Percentiles rank a stretch among this genome's conserved stretches.
Evolutionary conservation across 2,797 vertebrate genomes (phyloP).

Genomic region (Poecilia gillii): DNA sequence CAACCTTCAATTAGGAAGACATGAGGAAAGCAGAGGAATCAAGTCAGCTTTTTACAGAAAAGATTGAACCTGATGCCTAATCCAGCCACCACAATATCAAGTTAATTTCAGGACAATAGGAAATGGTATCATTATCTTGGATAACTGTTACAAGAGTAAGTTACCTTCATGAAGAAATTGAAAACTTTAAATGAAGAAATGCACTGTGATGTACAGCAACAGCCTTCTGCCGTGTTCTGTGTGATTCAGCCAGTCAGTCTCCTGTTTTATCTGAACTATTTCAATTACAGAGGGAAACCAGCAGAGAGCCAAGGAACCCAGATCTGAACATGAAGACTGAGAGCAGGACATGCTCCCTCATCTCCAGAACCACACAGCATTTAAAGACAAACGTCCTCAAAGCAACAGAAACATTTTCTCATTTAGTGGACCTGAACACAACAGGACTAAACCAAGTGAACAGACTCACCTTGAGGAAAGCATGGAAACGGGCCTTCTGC

Average conservation of each 20-base stretch:
- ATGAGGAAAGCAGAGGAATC: not conserved
- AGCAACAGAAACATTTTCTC: not conserved
- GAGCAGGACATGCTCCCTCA: not conserved
- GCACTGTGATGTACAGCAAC: not conserved
- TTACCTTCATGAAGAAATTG: not conserved
- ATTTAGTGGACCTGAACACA: not conserved
- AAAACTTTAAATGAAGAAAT: not conserved
- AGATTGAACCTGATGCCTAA: not conserved
- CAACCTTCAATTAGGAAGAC: too few relatives aligned
- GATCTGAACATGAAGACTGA: not conserved
- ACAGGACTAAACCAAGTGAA: not conserved
- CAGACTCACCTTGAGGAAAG: slow-evolving; percentile 91
- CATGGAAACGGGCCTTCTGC: slow-evolving; percentile 97
- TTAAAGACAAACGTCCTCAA: not conserved
- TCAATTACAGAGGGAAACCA: not conserved
- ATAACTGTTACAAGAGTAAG: not conserved
- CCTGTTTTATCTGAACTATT: not conserved
- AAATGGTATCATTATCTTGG: not conserved
- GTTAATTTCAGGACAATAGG: not conserved
- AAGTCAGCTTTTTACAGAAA: not conserved
- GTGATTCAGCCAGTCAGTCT: not conserved
- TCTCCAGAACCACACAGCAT: not conserved
- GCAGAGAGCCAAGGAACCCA: not conserved
- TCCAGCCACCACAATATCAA: not conserved
- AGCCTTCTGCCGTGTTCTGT: not conserved